These are phyloP conservation scores for Neoitamus cyanurus DNA, from an alignment of 2,888 invertebrate species.

Conservation along the genomic window DNA sequence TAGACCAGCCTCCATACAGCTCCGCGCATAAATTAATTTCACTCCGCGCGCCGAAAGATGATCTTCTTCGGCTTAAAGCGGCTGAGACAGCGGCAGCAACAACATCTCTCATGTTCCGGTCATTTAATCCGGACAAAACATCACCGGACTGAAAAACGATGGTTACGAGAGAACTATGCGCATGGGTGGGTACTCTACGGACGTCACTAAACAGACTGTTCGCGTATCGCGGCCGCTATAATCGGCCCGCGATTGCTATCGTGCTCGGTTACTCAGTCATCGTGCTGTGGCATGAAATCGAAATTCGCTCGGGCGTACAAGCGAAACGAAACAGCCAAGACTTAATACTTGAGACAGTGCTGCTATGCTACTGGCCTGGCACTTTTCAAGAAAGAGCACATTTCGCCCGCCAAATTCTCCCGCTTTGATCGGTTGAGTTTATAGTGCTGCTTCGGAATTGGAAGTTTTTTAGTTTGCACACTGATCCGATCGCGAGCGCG, in stretches of 20 bases:
- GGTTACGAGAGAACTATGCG: neutral
- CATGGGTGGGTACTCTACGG: neutral
- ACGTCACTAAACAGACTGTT: neutral
- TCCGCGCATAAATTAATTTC: neutral
- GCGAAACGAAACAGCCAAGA: neutral
- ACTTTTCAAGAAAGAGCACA: neutral
- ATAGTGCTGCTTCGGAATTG: neutral
- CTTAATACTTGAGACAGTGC: neutral
- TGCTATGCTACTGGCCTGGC: neutral
- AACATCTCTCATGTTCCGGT: slow-evolving; percentile 19
- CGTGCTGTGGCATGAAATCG: slow-evolving; percentile 30
- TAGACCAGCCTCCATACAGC: neutral
- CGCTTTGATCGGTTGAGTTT: neutral
- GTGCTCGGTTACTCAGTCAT: neutral
- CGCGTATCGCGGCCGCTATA: neutral
- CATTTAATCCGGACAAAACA: slow-evolving; percentile 11
- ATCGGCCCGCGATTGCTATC: neutral
- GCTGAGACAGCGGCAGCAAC: neutral
- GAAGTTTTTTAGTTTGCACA: slow-evolving; percentile 46
- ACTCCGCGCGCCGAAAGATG: neutral
- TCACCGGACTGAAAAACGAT: neutral
- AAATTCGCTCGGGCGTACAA: slow-evolving; percentile 15
- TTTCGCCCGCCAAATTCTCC: neutral
- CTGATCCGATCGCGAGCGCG: slow-evolving; percentile 47
- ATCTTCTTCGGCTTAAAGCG: neutral